These are phyloP conservation scores for Oenanthe oenanthe DNA, from an alignment of 2,113 vertebrate species.

Conservation along the genomic window DNA sequence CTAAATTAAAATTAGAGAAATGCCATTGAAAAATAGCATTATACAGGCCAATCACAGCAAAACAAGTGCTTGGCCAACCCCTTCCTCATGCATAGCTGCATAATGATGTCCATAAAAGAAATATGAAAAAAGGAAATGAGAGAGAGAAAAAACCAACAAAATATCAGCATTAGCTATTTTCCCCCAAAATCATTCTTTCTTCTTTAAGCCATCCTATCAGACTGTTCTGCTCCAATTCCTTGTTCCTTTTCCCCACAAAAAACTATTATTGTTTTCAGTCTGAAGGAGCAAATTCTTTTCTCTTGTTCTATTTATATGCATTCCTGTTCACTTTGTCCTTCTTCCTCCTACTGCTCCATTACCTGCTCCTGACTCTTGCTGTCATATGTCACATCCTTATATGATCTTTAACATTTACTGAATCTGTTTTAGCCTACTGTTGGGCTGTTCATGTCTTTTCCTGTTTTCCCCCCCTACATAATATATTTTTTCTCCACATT, in stretches of 20 bases:
- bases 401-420: neutral
- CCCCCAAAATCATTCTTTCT: neutral
- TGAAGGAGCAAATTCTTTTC: neutral
- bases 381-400: neutral
- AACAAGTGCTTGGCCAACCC: neutral
- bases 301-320: neutral
- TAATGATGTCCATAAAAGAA: neutral
- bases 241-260: neutral
- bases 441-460: neutral
- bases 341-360: neutral
- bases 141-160: neutral
- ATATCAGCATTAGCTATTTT: neutral
- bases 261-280: neutral
- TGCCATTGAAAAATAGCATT: neutral
- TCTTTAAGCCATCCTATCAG: neutral
- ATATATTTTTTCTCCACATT: neutral
- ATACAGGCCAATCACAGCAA: neutral
- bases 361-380: neutral
- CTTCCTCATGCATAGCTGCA: neutral
- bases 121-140: neutral
- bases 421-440: neutral
- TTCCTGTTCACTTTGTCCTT: neutral
- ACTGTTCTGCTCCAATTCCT: conserved; percentile 6
- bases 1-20: neutral
- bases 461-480: accelerated